These are phyloP conservation scores for Onychomys torridus DNA, from an alignment of 2,797 vertebrate species.

Conservation along the genomic window DNA sequence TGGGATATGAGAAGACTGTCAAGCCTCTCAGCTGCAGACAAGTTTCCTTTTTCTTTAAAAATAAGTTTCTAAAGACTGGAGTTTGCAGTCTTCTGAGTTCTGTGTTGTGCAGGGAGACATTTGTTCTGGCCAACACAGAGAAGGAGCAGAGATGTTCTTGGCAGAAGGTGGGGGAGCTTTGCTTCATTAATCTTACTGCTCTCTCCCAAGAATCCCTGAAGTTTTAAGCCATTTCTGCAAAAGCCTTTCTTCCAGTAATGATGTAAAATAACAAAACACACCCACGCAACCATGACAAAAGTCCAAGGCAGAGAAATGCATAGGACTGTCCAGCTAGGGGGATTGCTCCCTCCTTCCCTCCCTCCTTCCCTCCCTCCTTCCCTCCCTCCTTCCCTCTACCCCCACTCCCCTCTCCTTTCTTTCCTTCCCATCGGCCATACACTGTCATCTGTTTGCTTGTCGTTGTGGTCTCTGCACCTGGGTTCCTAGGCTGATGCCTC, in stretches of 20 bases:
- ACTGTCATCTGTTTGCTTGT: no score
- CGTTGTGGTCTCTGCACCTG: neutral
- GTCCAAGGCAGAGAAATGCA: neutral
- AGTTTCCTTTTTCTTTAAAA: neutral
- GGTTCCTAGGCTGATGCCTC: neutral
- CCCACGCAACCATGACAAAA: neutral
- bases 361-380: no score
- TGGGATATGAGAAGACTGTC: neutral
- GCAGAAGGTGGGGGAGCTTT: neutral
- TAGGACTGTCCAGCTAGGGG: neutral
- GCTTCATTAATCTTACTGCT: constrained; percentile 64
- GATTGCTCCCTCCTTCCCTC: neutral
- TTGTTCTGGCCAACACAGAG: constrained; percentile 43
- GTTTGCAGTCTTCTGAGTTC: neutral
- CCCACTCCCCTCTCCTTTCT: no score
- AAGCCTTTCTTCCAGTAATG: constrained; percentile 30
- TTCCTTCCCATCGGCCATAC: neutral
- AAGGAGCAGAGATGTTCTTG: constrained; percentile 58
- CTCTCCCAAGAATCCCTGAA: constrained; percentile 53
- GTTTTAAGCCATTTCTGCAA: constrained; percentile 62
- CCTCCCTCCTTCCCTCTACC: neutral
- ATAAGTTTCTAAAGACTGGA: neutral
- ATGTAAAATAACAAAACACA: neutral
- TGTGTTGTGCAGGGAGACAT: neutral
- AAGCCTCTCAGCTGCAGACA: neutral